Percentiles rank a stretch among this genome's conserved stretches.
Conservation (phyloP, 2,113 vertebrate genomes). For the human (Homo sapiens) region GRCh38 chr14:21156001-21156500, state of each 20-base stretch:
- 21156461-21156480: background rate
- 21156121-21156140: background rate
- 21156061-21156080: background rate
- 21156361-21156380: background rate
- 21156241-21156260: background rate
- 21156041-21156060: background rate
- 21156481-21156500: background rate
- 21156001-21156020: background rate
- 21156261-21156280: background rate
- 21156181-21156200: background rate
- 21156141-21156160: background rate
- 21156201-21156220: background rate
- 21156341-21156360: background rate
- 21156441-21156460: background rate
- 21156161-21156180: background rate
- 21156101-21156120: background rate
- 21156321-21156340: background rate
- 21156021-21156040: background rate
- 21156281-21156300: background rate
- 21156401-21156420: background rate
- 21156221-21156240: background rate
- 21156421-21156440: background rate
- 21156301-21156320: background rate
- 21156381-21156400: constrained; percentile 23
- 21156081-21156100: background rate